Evolutionary conservation across 2,888 invertebrate genomes (phyloP).

Genomic region (Phengaris alcon): DNA sequence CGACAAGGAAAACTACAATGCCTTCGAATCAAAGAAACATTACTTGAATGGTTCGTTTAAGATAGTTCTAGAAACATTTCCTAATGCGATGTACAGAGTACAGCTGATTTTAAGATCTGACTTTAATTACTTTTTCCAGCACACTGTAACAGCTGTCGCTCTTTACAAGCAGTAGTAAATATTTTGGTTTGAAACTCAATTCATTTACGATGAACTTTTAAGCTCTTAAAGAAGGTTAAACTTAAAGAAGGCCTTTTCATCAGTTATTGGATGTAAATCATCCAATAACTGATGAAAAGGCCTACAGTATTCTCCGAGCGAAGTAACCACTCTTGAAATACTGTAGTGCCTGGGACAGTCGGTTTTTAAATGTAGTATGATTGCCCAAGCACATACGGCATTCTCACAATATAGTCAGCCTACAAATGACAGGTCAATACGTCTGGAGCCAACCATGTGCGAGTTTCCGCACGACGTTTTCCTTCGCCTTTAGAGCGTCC

Average conservation of each 20-base stretch:
- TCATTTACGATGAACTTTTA: neutral
- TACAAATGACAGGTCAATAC: no score
- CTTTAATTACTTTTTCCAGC: slow-evolving; percentile 28
- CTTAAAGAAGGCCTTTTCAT: neutral
- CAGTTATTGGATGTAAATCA: no score
- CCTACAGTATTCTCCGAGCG: no score
- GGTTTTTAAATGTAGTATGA: no score
- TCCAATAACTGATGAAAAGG: no score
- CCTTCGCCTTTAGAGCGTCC: no score
- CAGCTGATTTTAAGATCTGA: slow-evolving; percentile 24
- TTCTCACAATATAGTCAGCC: no score
- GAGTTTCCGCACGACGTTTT: no score
- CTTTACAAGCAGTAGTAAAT: slow-evolving; percentile 19
- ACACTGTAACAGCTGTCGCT: slow-evolving; percentile 16
- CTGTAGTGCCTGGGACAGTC: no score
- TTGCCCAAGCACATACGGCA: no score
- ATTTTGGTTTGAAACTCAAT: slow-evolving; percentile 15
- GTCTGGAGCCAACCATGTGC: no score
- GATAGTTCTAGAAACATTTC: slow-evolving; percentile 26
- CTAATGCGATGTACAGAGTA: slow-evolving; percentile 18
- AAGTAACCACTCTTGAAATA: no score
- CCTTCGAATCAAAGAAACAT: slow-evolving; percentile 40
- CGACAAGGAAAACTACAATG: slow-evolving; percentile 38
- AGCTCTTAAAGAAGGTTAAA: neutral
- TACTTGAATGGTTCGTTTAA: slow-evolving; percentile 35